These are phyloP conservation scores for Drosophila triauraria DNA, from an alignment of 1,140 invertebrate genomes.

Conservation along the genomic window DNA sequence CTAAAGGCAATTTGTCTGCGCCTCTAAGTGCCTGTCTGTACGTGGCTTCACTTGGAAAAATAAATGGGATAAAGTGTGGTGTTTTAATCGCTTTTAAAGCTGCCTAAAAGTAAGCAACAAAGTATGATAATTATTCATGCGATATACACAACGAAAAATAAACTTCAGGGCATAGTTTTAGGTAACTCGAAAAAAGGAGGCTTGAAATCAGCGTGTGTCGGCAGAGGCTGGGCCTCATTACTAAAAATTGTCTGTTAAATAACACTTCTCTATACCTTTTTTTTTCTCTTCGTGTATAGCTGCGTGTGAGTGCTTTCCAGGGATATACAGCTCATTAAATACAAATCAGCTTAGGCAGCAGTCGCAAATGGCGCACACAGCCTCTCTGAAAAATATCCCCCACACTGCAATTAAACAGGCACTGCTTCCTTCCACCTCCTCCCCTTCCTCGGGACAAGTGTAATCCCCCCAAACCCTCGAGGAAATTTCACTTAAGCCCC, in stretches of 20 bases:
- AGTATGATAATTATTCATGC: background rate
- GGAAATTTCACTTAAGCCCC: constrained; percentile 76
- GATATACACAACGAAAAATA: background rate
- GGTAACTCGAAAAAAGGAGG: background rate
- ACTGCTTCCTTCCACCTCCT: constrained; percentile 15
- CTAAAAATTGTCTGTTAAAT: background rate
- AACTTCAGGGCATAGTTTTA: no score
- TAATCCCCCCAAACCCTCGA: constrained; percentile 19
- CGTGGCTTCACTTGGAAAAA: constrained; percentile 14
- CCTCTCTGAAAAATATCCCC: background rate
- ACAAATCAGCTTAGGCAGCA: constrained; percentile 75
- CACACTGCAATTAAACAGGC: constrained; percentile 65
- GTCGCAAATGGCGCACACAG: constrained; percentile 27
- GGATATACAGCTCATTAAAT: constrained; percentile 78
- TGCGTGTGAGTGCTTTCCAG: constrained; percentile 12
- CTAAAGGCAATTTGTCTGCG: constrained; percentile 58
- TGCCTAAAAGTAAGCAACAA: background rate
- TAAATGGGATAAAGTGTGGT: background rate
- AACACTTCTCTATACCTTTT: no score
- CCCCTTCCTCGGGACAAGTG: constrained; percentile 16
- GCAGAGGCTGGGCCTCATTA: no score
- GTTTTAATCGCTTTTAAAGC: background rate
- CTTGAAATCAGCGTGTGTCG: no score
- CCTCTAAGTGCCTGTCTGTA: constrained; percentile 35
- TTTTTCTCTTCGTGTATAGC: constrained; percentile 12